phyloP scores from a whole-genome alignment of 1,140 invertebrate species.

The Temnothorax nylanderi region DNA sequence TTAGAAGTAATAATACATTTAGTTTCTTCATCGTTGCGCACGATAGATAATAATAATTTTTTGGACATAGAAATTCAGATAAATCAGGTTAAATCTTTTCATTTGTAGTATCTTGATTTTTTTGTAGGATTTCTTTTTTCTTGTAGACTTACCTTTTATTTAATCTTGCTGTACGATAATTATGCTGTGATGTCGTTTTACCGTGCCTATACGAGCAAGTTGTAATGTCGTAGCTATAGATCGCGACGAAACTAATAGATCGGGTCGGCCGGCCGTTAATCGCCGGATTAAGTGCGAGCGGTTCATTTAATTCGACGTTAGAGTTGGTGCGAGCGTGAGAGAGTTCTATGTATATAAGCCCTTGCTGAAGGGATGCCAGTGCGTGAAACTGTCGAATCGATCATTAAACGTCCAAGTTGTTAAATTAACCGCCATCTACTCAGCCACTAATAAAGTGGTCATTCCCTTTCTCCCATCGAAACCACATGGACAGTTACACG shows the following conservation, averaged over 20 bases:
- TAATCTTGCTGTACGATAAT: not conserved
- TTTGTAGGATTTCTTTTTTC: not conserved
- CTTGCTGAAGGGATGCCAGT: conserved; percentile 26
- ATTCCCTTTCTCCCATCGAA: conserved; percentile 37
- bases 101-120: not conserved
- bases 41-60: not conserved
- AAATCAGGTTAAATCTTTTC: not conserved
- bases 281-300: conserved; percentile 42
- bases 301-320: conserved; percentile 62
- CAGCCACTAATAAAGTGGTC: conserved; percentile 78
- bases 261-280: conserved; percentile 44
- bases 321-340: conserved; percentile 30
- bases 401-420: conserved; percentile 80
- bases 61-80: not conserved
- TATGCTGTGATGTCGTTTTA: not conserved
- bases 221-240: conserved; percentile 25
- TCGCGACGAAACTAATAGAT: conserved; percentile 27
- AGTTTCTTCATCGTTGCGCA: not conserved
- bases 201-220: not conserved
- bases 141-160: not conserved
- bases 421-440: conserved; percentile 80
- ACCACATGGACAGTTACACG: not conserved
- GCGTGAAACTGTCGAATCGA: conserved; percentile 78
- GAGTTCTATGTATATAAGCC: conserved; percentile 35
- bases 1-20: not conserved